These are phyloP conservation scores for Gila robusta DNA, from an alignment of 2,797 vertebrate genomes.

Conservation along the genomic window DNA sequence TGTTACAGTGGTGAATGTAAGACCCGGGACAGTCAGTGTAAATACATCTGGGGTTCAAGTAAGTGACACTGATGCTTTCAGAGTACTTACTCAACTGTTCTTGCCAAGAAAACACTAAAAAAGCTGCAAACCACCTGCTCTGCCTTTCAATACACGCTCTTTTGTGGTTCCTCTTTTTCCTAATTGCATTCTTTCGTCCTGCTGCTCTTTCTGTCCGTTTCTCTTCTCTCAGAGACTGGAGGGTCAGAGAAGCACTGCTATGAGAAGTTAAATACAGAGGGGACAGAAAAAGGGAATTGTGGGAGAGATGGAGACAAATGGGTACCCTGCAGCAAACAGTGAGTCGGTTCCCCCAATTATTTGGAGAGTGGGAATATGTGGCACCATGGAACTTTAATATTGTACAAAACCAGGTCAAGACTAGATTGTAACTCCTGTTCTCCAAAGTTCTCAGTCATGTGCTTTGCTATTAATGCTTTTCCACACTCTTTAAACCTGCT, in stretches of 20 bases:
- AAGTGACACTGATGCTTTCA: conserved; percentile 67
- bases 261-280: conserved; percentile 90
- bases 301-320: conserved; percentile 86
- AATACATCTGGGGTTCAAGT: conserved; percentile 90
- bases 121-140: neutral
- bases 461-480: neutral
- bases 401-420: conserved; percentile 3
- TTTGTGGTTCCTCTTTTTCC: neutral
- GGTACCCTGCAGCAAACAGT: conserved; percentile 91
- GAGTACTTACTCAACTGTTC: neutral
- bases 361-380: conserved; percentile 10
- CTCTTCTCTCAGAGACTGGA: conserved; percentile 77
- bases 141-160: neutral
- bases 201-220: neutral
- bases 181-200: neutral
- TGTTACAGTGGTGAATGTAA: conserved; percentile 91
- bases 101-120: neutral
- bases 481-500: neutral
- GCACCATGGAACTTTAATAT: neutral
- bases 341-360: conserved; percentile 62
- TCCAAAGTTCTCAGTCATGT: neutral
- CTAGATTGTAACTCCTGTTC: neutral
- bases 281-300: conserved; percentile 89
- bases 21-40: conserved; percentile 89
- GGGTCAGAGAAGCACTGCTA: conserved; percentile 90